Evolutionary conservation across 2,888 invertebrate genomes (phyloP).

Genomic region (Protula sp.): DNA sequence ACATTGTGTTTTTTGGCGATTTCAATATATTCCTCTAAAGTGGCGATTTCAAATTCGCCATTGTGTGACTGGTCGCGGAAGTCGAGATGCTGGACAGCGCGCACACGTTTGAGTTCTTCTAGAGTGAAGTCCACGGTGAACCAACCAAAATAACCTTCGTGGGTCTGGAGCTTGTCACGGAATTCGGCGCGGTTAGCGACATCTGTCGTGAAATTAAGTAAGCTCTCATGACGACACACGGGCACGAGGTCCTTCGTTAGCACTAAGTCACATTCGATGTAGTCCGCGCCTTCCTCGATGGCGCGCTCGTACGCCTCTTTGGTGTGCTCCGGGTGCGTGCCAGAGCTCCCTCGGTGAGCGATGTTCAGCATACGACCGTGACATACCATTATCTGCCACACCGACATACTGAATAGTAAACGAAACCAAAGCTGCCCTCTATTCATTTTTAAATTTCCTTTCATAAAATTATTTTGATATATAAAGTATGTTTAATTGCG

Average conservation of each 20-base stretch:
- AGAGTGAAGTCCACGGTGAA: constrained; percentile 26
- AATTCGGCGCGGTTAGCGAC: not conserved
- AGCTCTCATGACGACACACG: constrained; percentile 10
- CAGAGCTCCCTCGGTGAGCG: constrained; percentile 8
- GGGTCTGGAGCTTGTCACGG: not conserved
- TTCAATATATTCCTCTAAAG: constrained; percentile 19
- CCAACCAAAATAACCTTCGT: too few relatives aligned
- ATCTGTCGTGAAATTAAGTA: constrained; percentile 2
- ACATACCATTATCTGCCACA: too few relatives aligned
- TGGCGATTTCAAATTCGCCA: constrained; percentile 13
- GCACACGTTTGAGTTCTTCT: constrained; percentile 16
- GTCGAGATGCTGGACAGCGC: constrained; percentile 10
- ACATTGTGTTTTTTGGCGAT: constrained; percentile 15
- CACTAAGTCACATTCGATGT: constrained; percentile 10
- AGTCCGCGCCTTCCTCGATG: constrained; percentile 10
- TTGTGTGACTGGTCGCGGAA: constrained; percentile 18
- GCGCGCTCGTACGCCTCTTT: constrained; percentile 7
- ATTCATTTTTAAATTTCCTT: too few relatives aligned
- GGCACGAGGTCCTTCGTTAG: constrained; percentile 5
- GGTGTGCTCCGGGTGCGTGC: constrained; percentile 9
- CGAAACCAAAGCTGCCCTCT: too few relatives aligned
- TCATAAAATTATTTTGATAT: too few relatives aligned
- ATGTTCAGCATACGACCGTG: too few relatives aligned
- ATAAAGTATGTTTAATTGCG: too few relatives aligned
- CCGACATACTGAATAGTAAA: too few relatives aligned